A percentile compares a stretch with the other conserved stretches of the same genome.
phyloP scores from a whole-genome alignment of 2,888 invertebrate genomes.

The Drosophila pseudotalamancana region DNA sequence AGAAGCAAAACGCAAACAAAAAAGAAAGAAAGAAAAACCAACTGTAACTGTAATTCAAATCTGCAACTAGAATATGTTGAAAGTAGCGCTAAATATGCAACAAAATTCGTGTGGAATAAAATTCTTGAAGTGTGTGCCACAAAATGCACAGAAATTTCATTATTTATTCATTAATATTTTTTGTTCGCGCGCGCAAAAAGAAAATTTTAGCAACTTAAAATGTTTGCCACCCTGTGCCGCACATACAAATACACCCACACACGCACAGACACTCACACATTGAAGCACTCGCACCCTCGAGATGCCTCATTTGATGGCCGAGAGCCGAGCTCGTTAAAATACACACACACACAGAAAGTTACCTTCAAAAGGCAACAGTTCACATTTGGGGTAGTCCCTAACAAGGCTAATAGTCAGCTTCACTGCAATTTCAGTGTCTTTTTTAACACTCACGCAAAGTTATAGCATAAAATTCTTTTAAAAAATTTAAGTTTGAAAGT shows the following conservation, averaged over 20 bases:
- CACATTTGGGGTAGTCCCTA: conserved; percentile 17
- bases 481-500: background rate
- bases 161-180: conserved; percentile 69
- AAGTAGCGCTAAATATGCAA: conserved; percentile 62
- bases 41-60: conserved; percentile 55
- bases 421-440: no score
- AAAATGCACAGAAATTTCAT: conserved; percentile 45
- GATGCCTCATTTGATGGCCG: conserved; percentile 57
- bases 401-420: no score
- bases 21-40: background rate
- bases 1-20: conserved; percentile 1
- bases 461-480: no score
- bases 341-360: conserved; percentile 17
- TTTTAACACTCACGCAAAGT: no score
- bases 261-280: conserved; percentile 3
- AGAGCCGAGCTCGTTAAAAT: conserved; percentile 49
- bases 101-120: conserved; percentile 50
- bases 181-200: conserved; percentile 39
- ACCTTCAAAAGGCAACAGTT: conserved; percentile 12
- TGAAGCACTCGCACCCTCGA: conserved; percentile 42
- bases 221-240: conserved; percentile 34
- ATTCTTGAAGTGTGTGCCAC: conserved; percentile 49
- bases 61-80: no score
- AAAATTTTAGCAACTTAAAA: conserved; percentile 16
- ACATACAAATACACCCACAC: conserved; percentile 15